A percentile compares a stretch with the other conserved stretches of the same genome.
Conservation (phyloP, 2,113 vertebrate species). For the Myotis lucifugus region DNA sequence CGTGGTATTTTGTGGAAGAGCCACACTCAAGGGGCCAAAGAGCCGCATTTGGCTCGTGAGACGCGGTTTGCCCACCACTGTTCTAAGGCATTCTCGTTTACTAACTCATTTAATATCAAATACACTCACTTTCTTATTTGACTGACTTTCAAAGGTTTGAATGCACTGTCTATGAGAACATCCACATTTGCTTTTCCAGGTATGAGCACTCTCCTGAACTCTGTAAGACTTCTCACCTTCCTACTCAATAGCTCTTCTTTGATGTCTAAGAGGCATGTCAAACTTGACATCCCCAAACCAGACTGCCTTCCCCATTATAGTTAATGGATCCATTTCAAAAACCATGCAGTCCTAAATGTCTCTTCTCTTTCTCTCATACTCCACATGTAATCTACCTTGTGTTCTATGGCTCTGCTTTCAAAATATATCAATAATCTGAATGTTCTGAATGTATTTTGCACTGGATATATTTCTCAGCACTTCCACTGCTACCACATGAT, state of each 20-base stretch:
- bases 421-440: background rate
- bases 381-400: no score
- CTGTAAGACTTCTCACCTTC: background rate
- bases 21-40: no score
- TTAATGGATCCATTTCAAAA: constrained; percentile 2
- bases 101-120: background rate
- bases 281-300: background rate
- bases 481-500: background rate
- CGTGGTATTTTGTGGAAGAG: no score
- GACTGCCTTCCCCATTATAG: background rate
- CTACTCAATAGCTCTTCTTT: background rate
- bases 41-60: no score
- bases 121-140: background rate
- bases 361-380: no score
- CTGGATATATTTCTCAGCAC: background rate
- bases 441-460: background rate
- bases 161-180: background rate
- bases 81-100: background rate
- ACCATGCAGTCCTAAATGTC: background rate
- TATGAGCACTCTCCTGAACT: background rate
- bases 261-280: background rate
- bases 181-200: background rate
- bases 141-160: background rate
- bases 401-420: background rate
- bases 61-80: background rate